Evolutionary conservation across 2,888 invertebrate species (phyloP), one percentile per base, ranked within the genome.

Genomic region (Cephus runcator): DNA sequence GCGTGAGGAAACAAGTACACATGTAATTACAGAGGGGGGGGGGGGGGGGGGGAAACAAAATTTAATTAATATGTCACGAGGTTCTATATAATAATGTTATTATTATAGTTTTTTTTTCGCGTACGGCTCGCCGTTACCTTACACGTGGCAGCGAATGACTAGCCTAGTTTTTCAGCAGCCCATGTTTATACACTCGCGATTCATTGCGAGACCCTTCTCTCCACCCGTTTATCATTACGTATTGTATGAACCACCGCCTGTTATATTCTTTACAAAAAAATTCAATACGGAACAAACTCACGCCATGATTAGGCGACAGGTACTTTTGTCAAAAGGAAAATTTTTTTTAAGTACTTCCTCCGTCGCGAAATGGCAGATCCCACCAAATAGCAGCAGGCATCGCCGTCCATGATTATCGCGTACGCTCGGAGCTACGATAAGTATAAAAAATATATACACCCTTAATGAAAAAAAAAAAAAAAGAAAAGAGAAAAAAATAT

Each of bases 101-200:
- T 69, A 34, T 34, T 56, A 35, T 34, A 36, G 30, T 74, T 75
- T 75, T 69, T 33, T 73, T 34, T 68, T 78, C 68, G 34, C 56
- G 4, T 15, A 78, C 9, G 56, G 56, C 56, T 56, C 56, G 56
- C 56, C 56, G 56, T 34, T 31, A 71, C 71, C 71, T 71, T 71
- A 71, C 71, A 12, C 31, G 71, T 71, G 71, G 71, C 71, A 71
- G 71, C 71, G 71, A 71, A 71, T 33, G 71, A 71, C 71, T 34
- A 71, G 71, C 71, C 71, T 71, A 71, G 71, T 71, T 71, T 56
- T 71, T 71, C 71, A 71, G 71, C 71, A 71, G 33, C 23, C 71
- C 71, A 34, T 31, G 23, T 12, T 71, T 71, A 12, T 56, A 56
- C 23, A 56, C 56, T 9, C 56, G 56, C 56, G 56, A 56, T 56